phyloP scores from a whole-genome alignment of 2,113 vertebrate genomes.

The Podarcis cretensis region DNA sequence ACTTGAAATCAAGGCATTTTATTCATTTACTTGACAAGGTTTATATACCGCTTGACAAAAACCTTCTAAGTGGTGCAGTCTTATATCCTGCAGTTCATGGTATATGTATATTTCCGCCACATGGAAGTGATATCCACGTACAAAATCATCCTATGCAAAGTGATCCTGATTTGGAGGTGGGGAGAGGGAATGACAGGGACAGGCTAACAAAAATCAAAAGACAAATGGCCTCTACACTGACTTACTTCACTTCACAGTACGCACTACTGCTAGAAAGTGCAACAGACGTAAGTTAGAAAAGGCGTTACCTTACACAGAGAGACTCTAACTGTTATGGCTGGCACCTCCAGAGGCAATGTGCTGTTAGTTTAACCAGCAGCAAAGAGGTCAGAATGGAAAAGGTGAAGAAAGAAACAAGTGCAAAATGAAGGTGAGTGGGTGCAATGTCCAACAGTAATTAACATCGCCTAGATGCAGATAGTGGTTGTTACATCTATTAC shows the following conservation, averaged over 20 bases:
- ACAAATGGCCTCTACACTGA: constrained; percentile 4
- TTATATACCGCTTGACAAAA: too few species aligned
- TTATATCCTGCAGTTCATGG: neutral
- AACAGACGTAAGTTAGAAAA: constrained; percentile 61
- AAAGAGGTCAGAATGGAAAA: constrained; percentile 67
- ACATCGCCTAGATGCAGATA: neutral
- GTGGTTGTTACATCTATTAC: neutral
- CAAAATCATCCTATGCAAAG: neutral
- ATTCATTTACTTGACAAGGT: neutral
- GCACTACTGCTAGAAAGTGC: constrained; percentile 41
- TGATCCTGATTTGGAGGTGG: neutral
- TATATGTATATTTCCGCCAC: too few species aligned
- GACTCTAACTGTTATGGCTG: constrained; percentile 70
- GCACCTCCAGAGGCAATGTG: constrained; percentile 68
- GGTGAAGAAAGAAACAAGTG: constrained; percentile 57
- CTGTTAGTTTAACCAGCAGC: constrained; percentile 68
- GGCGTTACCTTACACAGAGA: constrained; percentile 67
- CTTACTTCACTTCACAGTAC: constrained; percentile 27
- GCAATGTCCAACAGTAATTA: constrained; percentile 28
- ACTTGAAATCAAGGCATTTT: neutral
- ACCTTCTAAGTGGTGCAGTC: neutral
- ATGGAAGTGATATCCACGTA: neutral
- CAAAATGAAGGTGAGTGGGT: constrained; percentile 43
- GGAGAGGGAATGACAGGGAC: neutral
- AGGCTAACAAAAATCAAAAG: neutral